Conservation (phyloP, 2,888 invertebrate genomes). For the Hydrotaea diabolus region DNA sequence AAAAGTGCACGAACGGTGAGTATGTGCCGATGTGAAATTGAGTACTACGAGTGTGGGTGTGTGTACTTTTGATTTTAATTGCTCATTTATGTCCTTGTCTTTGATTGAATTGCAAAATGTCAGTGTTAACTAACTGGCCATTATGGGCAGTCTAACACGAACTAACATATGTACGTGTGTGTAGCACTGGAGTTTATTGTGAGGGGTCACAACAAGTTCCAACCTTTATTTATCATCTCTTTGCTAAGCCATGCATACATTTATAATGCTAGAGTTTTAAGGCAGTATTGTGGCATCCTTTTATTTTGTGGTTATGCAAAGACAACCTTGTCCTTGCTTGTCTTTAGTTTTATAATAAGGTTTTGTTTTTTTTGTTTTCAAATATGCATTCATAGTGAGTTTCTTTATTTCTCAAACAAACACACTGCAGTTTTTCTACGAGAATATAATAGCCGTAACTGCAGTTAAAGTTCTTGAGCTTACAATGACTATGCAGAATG, state of each 20-base stretch:
- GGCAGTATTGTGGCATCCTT: background rate
- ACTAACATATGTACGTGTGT: no score
- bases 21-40: no score
- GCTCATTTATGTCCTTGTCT: conserved; percentile 16
- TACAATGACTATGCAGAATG: no score
- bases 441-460: background rate
- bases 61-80: conserved; percentile 9
- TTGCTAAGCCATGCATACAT: background rate
- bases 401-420: no score
- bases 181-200: background rate
- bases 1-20: no score
- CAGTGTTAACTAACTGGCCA: conserved; percentile 28
- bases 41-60: no score
- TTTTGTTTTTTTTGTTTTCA: background rate
- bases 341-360: background rate
- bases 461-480: no score
- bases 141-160: background rate
- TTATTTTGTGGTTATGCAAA: background rate
- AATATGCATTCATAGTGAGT: no score
- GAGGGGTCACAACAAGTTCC: background rate
- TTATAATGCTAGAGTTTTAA: background rate
- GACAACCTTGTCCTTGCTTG: background rate
- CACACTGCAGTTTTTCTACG: background rate
- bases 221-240: background rate
- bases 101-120: conserved; percentile 22